phyloP scores from a whole-genome alignment of 2,888 invertebrate species.

The Orchestes rusci region DNA sequence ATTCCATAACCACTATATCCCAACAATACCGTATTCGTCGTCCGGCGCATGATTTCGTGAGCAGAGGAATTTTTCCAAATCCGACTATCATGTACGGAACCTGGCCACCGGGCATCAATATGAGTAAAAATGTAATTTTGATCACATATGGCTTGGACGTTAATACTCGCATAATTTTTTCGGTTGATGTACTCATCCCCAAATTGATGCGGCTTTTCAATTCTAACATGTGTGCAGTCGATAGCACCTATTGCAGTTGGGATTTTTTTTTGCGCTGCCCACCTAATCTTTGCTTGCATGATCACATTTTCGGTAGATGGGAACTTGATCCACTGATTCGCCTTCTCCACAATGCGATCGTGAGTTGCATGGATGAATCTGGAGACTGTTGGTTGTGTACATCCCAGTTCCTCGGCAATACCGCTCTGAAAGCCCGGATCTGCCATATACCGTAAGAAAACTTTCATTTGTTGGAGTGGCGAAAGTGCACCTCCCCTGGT shows the following conservation, averaged over 20 bases:
- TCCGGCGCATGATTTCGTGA: neutral
- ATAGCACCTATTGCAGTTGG: neutral
- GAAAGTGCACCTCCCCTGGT: neutral
- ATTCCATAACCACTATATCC: neutral
- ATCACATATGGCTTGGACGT: neutral
- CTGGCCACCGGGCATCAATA: neutral
- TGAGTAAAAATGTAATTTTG: neutral
- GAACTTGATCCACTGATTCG: neutral
- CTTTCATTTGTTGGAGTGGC: neutral
- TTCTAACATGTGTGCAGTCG: neutral
- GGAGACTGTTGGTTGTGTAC: conserved; percentile 6
- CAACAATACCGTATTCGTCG: neutral
- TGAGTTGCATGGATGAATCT: neutral
- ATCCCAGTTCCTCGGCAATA: neutral
- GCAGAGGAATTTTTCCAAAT: neutral
- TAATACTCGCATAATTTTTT: neutral
- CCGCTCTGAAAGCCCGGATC: neutral
- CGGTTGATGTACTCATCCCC: neutral
- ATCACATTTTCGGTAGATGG: neutral
- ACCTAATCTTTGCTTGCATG: neutral
- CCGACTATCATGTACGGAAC: conserved; percentile 19
- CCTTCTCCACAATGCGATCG: neutral
- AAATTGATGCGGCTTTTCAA: neutral
- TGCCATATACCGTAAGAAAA: neutral
- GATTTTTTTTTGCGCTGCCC: neutral